A percentile compares a stretch with the other conserved stretches of the same genome.
These are phyloP conservation scores for Choloepus hoffmanni DNA, from an alignment of 2,113 vertebrate genomes.

Conservation along the genomic window DNA sequence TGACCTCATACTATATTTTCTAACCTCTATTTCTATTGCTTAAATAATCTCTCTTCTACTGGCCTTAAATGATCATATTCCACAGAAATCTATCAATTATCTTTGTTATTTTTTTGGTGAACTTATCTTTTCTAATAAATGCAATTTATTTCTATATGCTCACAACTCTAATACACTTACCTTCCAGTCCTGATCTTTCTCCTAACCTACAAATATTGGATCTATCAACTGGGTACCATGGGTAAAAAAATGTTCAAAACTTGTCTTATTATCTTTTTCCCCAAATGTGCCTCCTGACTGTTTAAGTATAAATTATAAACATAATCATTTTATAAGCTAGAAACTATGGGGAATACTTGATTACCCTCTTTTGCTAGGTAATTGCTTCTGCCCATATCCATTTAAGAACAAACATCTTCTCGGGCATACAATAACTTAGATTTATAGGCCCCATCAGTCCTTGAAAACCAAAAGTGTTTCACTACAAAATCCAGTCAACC, in stretches of 20 bases:
- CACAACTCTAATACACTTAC: background rate
- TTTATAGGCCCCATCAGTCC: background rate
- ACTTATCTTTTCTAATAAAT: background rate
- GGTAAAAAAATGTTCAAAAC: background rate
- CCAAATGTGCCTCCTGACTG: background rate
- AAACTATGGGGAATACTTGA: background rate
- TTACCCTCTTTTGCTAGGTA: background rate
- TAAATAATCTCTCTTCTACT: background rate
- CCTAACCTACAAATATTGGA: background rate
- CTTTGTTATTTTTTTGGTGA: background rate
- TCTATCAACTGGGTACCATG: background rate
- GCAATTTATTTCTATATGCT: background rate
- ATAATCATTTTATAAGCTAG: slow-evolving; percentile 24
- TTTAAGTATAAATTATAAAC: background rate
- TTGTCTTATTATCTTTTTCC: background rate
- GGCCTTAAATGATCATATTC: background rate
- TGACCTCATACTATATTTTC: background rate
- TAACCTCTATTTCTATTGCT: background rate
- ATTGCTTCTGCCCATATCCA: background rate
- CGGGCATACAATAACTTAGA: background rate
- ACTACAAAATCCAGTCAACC: background rate
- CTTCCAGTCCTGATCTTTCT: background rate
- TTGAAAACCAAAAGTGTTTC: background rate
- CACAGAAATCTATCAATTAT: background rate
- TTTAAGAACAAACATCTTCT: background rate